Evolutionary conservation across 1,140 invertebrate genomes (phyloP).

Genomic region (Zaprionus camerounensis): DNA sequence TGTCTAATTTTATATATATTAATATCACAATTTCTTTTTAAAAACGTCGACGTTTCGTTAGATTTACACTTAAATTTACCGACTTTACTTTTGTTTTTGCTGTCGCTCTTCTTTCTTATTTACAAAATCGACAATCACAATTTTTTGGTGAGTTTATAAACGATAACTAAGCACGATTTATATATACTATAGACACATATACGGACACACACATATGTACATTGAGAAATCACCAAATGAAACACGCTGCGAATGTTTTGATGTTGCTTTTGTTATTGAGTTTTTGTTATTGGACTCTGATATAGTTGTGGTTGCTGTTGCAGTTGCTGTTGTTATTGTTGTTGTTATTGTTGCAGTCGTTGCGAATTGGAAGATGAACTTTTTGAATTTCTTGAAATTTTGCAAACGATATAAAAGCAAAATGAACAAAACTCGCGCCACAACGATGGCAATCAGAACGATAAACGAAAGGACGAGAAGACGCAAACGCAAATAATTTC

Average conservation of each 20-base stretch:
- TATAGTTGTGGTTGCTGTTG: constrained; percentile 19
- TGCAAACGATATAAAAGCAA: constrained; percentile 83
- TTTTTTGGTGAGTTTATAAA: constrained; percentile 51
- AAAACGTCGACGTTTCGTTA: constrained; percentile 75
- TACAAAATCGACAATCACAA: constrained; percentile 78
- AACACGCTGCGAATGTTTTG: constrained; percentile 69
- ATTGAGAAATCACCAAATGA: constrained; percentile 57
- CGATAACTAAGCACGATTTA: constrained; percentile 39
- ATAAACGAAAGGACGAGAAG: constrained; percentile 82
- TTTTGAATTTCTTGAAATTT: constrained; percentile 78
- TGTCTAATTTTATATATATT: constrained; percentile 50
- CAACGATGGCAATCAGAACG: constrained; percentile 80
- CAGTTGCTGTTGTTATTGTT: constrained; percentile 22
- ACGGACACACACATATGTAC: constrained; percentile 41
- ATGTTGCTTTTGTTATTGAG: constrained; percentile 50
- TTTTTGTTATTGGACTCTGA: constrained; percentile 39
- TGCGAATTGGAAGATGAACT: constrained; percentile 56
- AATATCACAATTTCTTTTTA: constrained; percentile 81
- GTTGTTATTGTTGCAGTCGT: constrained; percentile 19
- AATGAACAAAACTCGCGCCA: constrained; percentile 77
- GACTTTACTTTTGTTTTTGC: constrained; percentile 18
- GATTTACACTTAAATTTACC: constrained; percentile 71
- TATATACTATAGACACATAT: constrained; percentile 28
- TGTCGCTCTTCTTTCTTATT: constrained; percentile 39
- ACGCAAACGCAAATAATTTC: constrained; percentile 84